Percentiles rank a stretch among this genome's conserved stretches.
phyloP scores from a whole-genome alignment of 2,888 invertebrate genomes.

The Linnaemya vulpina region DNA sequence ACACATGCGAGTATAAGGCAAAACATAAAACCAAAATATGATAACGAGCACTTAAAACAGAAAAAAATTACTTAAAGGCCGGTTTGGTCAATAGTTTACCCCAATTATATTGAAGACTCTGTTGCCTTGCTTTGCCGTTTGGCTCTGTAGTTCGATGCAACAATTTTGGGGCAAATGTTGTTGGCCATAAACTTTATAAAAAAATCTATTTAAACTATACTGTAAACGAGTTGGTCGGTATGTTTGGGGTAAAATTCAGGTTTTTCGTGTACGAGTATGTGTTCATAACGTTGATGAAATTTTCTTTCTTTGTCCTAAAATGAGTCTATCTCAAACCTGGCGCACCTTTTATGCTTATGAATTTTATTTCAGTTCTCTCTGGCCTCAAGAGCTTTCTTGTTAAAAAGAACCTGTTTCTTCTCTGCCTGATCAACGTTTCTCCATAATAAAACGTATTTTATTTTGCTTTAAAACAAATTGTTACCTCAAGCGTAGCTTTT shows the following conservation, averaged over 20 bases:
- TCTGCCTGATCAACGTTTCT: constrained; percentile 9
- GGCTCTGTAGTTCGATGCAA: constrained; percentile 10
- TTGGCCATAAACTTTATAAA: constrained; percentile 56
- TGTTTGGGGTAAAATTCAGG: constrained; percentile 31
- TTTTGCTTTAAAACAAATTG: constrained; percentile 56
- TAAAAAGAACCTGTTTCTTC: constrained; percentile 57
- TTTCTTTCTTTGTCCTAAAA: constrained; percentile 64
- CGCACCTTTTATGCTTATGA: constrained; percentile 52
- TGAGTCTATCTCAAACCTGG: constrained; percentile 47
- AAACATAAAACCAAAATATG: constrained; percentile 17
- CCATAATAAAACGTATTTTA: neutral
- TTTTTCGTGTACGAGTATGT: constrained; percentile 29
- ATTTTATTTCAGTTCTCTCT: constrained; percentile 46
- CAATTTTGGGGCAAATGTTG: constrained; percentile 34
- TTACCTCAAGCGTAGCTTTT: constrained; percentile 51
- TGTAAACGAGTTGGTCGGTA: constrained; percentile 17
- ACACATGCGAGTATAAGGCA: neutral
- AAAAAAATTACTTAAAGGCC: constrained; percentile 41
- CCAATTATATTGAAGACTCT: constrained; percentile 52
- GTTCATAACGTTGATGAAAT: constrained; percentile 50
- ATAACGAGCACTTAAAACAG: neutral
- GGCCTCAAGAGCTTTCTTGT: constrained; percentile 27
- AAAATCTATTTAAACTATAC: constrained; percentile 48
- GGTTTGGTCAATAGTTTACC: constrained; percentile 47
- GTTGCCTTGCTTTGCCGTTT: constrained; percentile 4